Conservation (phyloP, 2,888 invertebrate species). For the Rosalia funebris region DNA sequence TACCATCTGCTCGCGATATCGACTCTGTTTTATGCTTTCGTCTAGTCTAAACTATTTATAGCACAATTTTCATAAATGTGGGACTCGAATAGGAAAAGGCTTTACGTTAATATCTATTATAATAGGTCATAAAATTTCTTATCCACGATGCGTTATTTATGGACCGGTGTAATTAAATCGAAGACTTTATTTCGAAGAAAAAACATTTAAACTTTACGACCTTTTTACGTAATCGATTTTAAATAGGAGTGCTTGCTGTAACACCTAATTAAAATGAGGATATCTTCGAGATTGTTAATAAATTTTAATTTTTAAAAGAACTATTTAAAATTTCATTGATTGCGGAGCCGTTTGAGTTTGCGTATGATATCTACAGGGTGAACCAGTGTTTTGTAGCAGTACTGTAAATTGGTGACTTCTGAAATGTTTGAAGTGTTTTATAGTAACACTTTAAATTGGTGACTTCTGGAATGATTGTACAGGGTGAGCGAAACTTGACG, state of each 20-base stretch:
- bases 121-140: slow-evolving; percentile 16
- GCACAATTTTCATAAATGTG: neutral
- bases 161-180: slow-evolving; percentile 5
- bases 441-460: too few species aligned
- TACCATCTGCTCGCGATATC: slow-evolving; percentile 1
- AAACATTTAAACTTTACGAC: slow-evolving; percentile 7
- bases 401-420: too few species aligned
- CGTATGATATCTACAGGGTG: too few species aligned
- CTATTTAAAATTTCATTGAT: neutral
- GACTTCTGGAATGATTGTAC: too few species aligned
- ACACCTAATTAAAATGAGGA: slow-evolving; percentile 18
- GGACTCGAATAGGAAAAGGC: neutral
- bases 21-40: neutral
- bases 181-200: slow-evolving; percentile 10
- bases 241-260: slow-evolving; percentile 10
- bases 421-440: too few species aligned
- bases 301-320: neutral
- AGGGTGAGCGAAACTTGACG: too few species aligned
- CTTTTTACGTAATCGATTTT: slow-evolving; percentile 17
- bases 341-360: too few species aligned
- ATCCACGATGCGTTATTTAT: slow-evolving; percentile 7
- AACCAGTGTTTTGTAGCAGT: too few species aligned
- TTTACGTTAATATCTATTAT: slow-evolving; percentile 5
- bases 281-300: neutral
- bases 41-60: slow-evolving; percentile 5